Evolutionary conservation across 2,888 invertebrate species (phyloP).

Genomic region (Gymnoscelis rufifasciata): DNA sequence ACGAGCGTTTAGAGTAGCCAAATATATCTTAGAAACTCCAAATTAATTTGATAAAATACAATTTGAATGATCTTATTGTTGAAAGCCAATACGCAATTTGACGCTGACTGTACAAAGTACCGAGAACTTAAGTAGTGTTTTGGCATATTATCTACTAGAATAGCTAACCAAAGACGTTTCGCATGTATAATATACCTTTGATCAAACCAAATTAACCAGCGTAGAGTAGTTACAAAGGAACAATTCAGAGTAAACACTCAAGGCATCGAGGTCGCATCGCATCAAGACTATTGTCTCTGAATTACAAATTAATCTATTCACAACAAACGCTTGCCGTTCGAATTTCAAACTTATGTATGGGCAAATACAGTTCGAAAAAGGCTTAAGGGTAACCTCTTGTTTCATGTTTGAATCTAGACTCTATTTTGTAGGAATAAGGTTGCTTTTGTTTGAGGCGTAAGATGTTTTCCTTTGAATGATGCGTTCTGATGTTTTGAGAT

Average conservation of each 20-base stretch:
- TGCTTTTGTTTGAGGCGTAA: slow-evolving; percentile 14
- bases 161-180: background rate
- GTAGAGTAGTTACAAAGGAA: slow-evolving; percentile 14
- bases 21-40: too few relatives aligned
- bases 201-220: slow-evolving; percentile 5
- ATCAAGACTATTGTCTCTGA: slow-evolving; percentile 19
- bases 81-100: too few relatives aligned
- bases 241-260: slow-evolving; percentile 8
- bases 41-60: too few relatives aligned
- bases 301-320: slow-evolving; percentile 26
- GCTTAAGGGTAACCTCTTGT: background rate
- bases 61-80: too few relatives aligned
- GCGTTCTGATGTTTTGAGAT: slow-evolving; percentile 7
- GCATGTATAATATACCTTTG: slow-evolving; percentile 5
- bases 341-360: too few relatives aligned
- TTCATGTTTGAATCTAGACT: background rate
- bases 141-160: too few relatives aligned
- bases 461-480: slow-evolving; percentile 27
- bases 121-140: too few relatives aligned
- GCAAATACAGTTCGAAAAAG: too few relatives aligned
- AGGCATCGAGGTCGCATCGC: slow-evolving; percentile 12
- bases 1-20: too few relatives aligned
- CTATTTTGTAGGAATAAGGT: background rate
- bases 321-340: background rate
- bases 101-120: too few relatives aligned